Evolutionary conservation across 2,888 invertebrate genomes (phyloP).

Genomic region (Pemphredon lugubris): DNA sequence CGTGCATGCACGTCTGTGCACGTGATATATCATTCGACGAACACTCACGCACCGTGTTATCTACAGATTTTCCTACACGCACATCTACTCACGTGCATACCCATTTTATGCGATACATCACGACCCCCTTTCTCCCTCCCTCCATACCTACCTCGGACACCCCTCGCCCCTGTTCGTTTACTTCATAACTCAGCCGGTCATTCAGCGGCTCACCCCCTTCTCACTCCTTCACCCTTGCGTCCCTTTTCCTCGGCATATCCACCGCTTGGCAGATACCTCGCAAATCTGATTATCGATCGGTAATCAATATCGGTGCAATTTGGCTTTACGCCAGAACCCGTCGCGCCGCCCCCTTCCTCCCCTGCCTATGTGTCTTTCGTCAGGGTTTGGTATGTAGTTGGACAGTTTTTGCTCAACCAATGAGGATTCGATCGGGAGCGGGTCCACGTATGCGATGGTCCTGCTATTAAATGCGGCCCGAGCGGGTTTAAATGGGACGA

Average conservation of each 20-base stretch:
- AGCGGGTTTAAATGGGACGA: not conserved
- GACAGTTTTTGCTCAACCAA: not conserved
- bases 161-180: slow-evolving; percentile 22
- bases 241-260: slow-evolving; percentile 9
- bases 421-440: not conserved
- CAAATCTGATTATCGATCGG: slow-evolving; percentile 76
- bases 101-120: slow-evolving; percentile 32
- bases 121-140: too few relatives aligned
- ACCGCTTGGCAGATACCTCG: slow-evolving; percentile 52
- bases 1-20: not conserved
- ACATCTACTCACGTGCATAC: not conserved
- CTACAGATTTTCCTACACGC: slow-evolving; percentile 16
- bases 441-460: too few relatives aligned
- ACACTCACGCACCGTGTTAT: slow-evolving; percentile 30
- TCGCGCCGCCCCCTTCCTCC: not conserved
- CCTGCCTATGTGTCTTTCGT: not conserved
- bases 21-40: slow-evolving; percentile 26
- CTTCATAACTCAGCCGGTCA: slow-evolving; percentile 49
- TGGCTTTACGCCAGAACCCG: slow-evolving; percentile 59
- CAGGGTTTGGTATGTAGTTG: not conserved
- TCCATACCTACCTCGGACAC: too few relatives aligned
- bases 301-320: slow-evolving; percentile 75
- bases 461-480: not conserved
- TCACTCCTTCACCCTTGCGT: not conserved
- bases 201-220: slow-evolving; percentile 21